Conservation (phyloP, 2,888 invertebrate species). For the Herminia tarsipennalis region DNA sequence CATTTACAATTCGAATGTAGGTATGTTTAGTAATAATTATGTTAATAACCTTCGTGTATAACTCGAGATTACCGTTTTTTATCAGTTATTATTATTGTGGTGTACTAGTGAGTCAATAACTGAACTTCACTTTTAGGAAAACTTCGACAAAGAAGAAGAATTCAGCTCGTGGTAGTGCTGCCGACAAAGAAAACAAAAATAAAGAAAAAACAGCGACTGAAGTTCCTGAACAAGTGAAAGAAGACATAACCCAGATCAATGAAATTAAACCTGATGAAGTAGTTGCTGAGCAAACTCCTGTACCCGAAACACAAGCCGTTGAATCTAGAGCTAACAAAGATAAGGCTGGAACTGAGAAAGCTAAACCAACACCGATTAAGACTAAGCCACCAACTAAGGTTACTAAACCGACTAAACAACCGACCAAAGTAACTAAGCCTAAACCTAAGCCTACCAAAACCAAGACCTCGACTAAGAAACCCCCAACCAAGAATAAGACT, state of each 20-base stretch:
- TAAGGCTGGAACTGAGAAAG: slow-evolving; percentile 57
- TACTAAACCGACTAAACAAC: slow-evolving; percentile 51
- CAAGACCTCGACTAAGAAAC: slow-evolving; percentile 68
- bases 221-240: slow-evolving; percentile 52
- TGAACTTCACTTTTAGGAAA: slow-evolving; percentile 61
- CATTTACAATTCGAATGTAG: no score
- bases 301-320: slow-evolving; percentile 19
- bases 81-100: no score
- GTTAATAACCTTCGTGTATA: no score
- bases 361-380: slow-evolving; percentile 36
- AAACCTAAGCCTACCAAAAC: slow-evolving; percentile 53
- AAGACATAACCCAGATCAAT: slow-evolving; percentile 48
- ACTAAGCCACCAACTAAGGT: slow-evolving; percentile 57
- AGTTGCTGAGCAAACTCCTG: slow-evolving; percentile 37
- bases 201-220: slow-evolving; percentile 53
- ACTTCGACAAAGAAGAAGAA: slow-evolving; percentile 72
- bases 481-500: slow-evolving; percentile 65
- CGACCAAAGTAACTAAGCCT: slow-evolving; percentile 59
- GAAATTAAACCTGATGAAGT: slow-evolving; percentile 51
- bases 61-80: no score
- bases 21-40: no score
- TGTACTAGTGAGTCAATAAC: no score
- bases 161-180: slow-evolving; percentile 55
- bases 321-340: slow-evolving; percentile 71
- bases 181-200: slow-evolving; percentile 47